Evolutionary conservation across 2,113 vertebrate species (phyloP).

Genomic region (Hoplias malabaricus): DNA sequence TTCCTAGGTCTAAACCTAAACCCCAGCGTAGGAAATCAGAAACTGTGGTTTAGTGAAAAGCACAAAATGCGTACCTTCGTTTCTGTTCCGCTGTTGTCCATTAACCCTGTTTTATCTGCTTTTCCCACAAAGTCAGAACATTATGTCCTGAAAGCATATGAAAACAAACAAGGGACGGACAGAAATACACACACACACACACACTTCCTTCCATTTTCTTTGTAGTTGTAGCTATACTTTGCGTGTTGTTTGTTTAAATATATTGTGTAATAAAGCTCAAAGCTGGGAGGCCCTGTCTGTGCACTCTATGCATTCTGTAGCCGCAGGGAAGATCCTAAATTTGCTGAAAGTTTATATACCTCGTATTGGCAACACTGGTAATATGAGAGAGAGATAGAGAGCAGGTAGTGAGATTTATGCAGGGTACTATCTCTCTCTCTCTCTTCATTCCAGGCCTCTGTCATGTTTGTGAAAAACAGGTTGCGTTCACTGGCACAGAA

Average conservation of each 20-base stretch:
- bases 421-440: slow-evolving; percentile 19
- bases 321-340: neutral
- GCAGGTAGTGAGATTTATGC: neutral
- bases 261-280: slow-evolving; percentile 28
- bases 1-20: too few relatives aligned
- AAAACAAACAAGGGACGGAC: too few relatives aligned
- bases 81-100: too few relatives aligned
- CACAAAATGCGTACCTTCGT: too few relatives aligned
- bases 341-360: neutral
- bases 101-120: slow-evolving; percentile 32
- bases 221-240: slow-evolving; percentile 36
- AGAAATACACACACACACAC: neutral
- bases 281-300: neutral
- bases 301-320: neutral
- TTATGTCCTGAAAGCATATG: slow-evolving; percentile 22
- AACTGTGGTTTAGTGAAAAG: too few relatives aligned
- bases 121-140: too few relatives aligned
- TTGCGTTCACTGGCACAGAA: slow-evolving; percentile 1
- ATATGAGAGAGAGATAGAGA: neutral
- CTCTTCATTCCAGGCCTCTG: neutral
- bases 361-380: neutral
- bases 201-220: slow-evolving; percentile 53
- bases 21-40: too few relatives aligned
- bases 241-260: slow-evolving; percentile 52
- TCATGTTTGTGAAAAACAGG: slow-evolving; percentile 36